These are phyloP conservation scores for Dolichotis patagonum DNA, from an alignment of 2,113 vertebrate genomes.

Conservation along the genomic window DNA sequence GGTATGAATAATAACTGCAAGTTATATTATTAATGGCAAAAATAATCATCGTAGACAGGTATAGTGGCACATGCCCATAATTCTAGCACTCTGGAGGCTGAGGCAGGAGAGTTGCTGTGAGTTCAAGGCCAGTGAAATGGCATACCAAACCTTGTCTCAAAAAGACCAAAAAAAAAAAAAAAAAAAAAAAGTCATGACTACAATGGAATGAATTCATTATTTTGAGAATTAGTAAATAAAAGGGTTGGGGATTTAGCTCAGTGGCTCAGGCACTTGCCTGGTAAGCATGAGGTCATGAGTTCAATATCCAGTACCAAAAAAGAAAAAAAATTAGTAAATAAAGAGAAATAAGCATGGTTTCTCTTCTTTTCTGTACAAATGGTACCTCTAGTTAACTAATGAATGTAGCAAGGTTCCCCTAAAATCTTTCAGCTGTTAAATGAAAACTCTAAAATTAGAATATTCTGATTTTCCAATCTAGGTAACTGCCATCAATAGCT, in stretches of 20 bases:
- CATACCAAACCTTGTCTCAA: background rate
- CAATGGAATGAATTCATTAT: background rate
- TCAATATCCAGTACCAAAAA: no score
- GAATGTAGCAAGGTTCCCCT: background rate
- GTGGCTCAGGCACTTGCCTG: no score
- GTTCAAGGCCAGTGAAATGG: background rate
- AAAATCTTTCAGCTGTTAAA: background rate
- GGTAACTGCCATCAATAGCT: background rate
- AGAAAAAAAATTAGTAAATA: background rate
- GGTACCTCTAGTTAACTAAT: background rate
- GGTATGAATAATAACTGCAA: background rate
- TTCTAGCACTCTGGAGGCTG: background rate
- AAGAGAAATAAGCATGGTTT: background rate
- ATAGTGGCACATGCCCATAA: background rate
- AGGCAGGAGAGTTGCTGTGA: background rate
- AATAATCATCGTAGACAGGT: background rate
- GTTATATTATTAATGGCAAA: slow-evolving; percentile 1
- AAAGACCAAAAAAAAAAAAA: background rate
- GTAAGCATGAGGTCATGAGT: no score
- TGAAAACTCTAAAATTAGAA: slow-evolving; percentile 41
- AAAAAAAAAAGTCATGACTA: background rate
- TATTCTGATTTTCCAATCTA: slow-evolving; percentile 8
- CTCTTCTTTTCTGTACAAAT: background rate
- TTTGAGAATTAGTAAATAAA: slow-evolving; percentile 53
- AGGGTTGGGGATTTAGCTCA: no score